Conservation (phyloP, 2,888 invertebrate species). For the Cyclophora punctaria region DNA sequence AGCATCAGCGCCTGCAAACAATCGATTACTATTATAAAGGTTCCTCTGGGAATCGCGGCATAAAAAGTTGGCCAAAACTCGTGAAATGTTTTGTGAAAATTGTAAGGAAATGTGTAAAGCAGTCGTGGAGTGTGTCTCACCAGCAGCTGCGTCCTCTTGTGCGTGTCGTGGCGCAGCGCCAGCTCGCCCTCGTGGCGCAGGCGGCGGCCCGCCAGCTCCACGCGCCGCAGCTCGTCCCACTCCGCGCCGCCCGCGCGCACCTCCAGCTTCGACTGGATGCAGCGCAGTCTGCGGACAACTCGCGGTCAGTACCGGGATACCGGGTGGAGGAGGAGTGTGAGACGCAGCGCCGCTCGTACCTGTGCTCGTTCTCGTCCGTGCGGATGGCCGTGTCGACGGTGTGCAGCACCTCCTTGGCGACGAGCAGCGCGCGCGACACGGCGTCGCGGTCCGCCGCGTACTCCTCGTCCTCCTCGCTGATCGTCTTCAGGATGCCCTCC, state of each 20-base stretch:
- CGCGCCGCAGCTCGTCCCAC: slow-evolving; percentile 49
- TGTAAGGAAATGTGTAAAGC: no score
- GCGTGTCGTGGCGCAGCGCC: slow-evolving; percentile 46
- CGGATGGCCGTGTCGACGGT: slow-evolving; percentile 61
- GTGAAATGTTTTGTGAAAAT: no score
- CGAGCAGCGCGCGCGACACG: slow-evolving; percentile 41
- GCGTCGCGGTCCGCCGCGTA: slow-evolving; percentile 36
- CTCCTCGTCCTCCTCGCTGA: slow-evolving; percentile 33
- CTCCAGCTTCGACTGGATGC: slow-evolving; percentile 61
- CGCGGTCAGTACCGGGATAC: no score
- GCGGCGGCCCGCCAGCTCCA: slow-evolving; percentile 45
- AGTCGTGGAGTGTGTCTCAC: slow-evolving; percentile 26
- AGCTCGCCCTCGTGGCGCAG: slow-evolving; percentile 56
- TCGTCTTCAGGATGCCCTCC: slow-evolving; percentile 58
- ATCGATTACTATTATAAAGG: no score
- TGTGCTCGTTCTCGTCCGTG: slow-evolving; percentile 64
- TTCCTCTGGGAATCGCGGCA: no score
- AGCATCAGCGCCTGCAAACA: slow-evolving; percentile 55
- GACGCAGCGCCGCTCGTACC: slow-evolving; percentile 59
- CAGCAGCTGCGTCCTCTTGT: slow-evolving; percentile 53
- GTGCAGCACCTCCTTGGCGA: slow-evolving; percentile 62
- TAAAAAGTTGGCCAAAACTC: no score
- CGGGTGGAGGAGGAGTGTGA: no score
- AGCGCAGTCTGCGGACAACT: slow-evolving; percentile 35
- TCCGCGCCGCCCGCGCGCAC: slow-evolving; percentile 39